Conservation (phyloP, 1,140 invertebrate genomes). For the Mercenaria mercenaria region DNA sequence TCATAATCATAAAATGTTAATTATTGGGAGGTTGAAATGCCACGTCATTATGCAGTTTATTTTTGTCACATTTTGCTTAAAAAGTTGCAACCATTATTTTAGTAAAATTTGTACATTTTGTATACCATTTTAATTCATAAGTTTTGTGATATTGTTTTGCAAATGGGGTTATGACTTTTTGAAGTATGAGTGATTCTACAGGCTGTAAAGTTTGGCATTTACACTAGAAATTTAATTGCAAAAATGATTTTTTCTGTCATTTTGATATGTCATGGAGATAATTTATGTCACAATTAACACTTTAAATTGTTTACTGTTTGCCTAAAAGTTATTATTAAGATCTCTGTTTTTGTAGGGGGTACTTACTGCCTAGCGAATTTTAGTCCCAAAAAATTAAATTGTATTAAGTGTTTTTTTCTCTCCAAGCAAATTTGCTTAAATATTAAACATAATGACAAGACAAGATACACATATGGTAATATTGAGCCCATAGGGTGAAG, state of each 20-base stretch:
- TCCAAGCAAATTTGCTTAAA: background rate
- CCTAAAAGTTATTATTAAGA: background rate
- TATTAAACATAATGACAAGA: background rate
- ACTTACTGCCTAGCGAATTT: background rate
- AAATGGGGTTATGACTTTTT: background rate
- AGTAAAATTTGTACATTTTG: background rate
- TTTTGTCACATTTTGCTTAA: too few species aligned
- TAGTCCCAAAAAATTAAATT: background rate
- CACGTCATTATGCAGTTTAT: background rate
- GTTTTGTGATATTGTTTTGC: background rate
- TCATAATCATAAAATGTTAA: background rate
- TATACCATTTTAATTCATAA: background rate
- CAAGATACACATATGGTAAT: conserved; percentile 9
- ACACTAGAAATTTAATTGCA: conserved; percentile 37
- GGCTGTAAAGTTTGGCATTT: conserved; percentile 21
- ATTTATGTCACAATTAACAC: conserved; percentile 15
- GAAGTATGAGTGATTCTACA: conserved; percentile 13
- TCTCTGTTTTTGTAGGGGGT: background rate
- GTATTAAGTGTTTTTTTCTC: background rate
- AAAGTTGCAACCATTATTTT: background rate
- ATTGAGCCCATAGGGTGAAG: conserved; percentile 1
- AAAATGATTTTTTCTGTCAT: conserved; percentile 30
- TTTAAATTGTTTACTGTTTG: conserved; percentile 1
- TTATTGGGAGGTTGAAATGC: background rate
- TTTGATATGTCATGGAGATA: background rate